Base-by-base conservation (phyloP, 1,140 invertebrate species). In the Pogonognathellus flavescens region DNA sequence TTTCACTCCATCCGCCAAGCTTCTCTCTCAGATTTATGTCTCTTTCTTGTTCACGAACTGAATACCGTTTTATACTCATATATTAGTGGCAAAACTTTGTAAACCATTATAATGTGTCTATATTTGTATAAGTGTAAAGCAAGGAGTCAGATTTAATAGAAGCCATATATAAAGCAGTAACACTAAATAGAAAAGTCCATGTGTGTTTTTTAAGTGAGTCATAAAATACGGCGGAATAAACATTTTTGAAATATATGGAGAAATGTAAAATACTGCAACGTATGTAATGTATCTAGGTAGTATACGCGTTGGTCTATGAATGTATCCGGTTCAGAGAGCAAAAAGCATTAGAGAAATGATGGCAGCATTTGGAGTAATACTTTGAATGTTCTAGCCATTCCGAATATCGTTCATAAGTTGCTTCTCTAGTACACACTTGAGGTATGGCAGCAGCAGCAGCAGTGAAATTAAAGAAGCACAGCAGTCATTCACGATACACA, bases 151-250 rank as follows among this genome's bases (percentile, higher is more conserved):
- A 57, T 13, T 57, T 57, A 57, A 57, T 14, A 57, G n/a, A 57
- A 57, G 1, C 2, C 53, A 13, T 57, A n/a, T 57, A 57, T 57
- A 57, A 41, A 41, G 25, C 62, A 31, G 9, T 25, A 66, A 25
- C 62, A 25, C 10, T 14, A 13, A 20, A 25, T 66, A 25, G 18
- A 66, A 66, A 66, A 66, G 20, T 66, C 10, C 62, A 14, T 66
- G 62, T 76, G 70, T 76, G 41, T 50, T 49, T 76, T 57, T 76
- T 76, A 76, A 49, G 70, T 50, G 70, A 76, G 70, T 49, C 70
- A 31, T 50, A 76, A 76, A 76, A 25, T 49, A 50, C n/a, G n/a
- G 41, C 16, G 49, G n/a, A 76, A 49, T 76, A 50, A 76, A 50
- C 70, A 66, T 13, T 72, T 25, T 4, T 16, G 41, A 49, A 25